Evolutionary conservation across 2,797 vertebrate genomes (phyloP), one percentile per base, ranked within the genome.

Genomic region (Trematomus bernacchii): DNA sequence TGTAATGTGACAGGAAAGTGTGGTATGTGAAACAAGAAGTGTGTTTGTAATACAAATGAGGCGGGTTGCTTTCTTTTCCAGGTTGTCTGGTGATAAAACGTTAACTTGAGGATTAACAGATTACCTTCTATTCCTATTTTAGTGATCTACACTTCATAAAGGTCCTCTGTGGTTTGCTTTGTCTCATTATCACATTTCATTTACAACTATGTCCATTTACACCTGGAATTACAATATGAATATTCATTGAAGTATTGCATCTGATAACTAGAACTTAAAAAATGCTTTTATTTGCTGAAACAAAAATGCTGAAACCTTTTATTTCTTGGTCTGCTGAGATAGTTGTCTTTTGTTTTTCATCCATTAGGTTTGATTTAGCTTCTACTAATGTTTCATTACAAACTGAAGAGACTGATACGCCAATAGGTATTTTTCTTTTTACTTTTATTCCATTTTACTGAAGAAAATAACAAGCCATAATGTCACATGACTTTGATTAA

Each of bases 41-140:
- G 60, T 40, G 67, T 73, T 75, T 77, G 60, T 73, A 76, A 73
- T 77, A 80, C 70, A 80, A 69, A 81, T 79, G 51, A 73, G 76
- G 62, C 12, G 48, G 64, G 72, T 66, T 11, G 59, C 50, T 46
- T 33, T 60, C 18, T 59, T 43, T 55, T 52, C 57, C 6, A 9
- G 43, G 52, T 37, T 51, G 71, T 83, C 27, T 12, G 65, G 42
- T 52, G 37, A 58, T 42, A 46, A 68, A 69, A 71, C 43, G 7
- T 65, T 12, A 12, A 2, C 6, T 46, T 3, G 1, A 50, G 50
- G 73, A 61, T 54, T 43, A 19, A 10, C 18, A 50, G 19, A 54
- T 47, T 53, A n/a, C 42, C 48, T 48, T 42, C 9, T 19, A 40
- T 47, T 57, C 4, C 19, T 40, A 16, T 47, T n/a, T 42, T 15